Base-by-base conservation (phyloP, 1,140 invertebrate species). In the Daktulosphaira vitifoliae region DNA sequence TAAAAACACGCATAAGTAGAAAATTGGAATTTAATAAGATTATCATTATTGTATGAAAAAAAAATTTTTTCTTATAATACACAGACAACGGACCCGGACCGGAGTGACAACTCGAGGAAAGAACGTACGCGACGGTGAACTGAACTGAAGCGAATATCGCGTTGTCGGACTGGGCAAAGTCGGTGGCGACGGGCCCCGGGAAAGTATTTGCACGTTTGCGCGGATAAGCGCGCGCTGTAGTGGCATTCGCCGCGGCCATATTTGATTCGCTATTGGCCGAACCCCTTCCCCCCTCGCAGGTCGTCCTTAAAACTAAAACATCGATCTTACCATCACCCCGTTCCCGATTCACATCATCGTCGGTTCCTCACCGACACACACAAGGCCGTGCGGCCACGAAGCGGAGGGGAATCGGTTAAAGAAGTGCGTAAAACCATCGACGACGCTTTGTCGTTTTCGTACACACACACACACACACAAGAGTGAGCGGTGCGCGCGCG, bases 141-240 rank as follows among this genome's bases (percentile, higher is more conserved):
- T 29, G 56, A 33, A 62, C 56, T 62, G 42, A 62, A 62, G 56
- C 56, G 56, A 62, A 62, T 48, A 48, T 48, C 25, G 56, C 37
- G 5, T 23, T 33, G 37, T 15, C 11, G 56, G 16, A 6, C 15
- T 25, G 56, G 44, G 6, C 53, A 42, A 20, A n/a, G n/a, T n/a
- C 25, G n/a, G 38, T 15, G 39, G 39, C 39, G 39, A 13, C 33
- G 39, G 22, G 22, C 8, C 9, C n/a, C 53, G 39, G 38, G 25
- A 18, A 11, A 15, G 23, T 54, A 44, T 56, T 42, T 37, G 53
- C 54, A 25, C 54, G 39, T 15, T n/a, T 37, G 51, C 51, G 51
- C 52, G 37, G 33, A 33, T 11, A 11, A 11, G 29, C 5, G 29
- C 5, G 29, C 29, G 29, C 29, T 6, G n/a, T n/a, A n/a, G n/a